Evolutionary conservation across 2,888 invertebrate genomes (phyloP), one percentile per base, ranked within the genome.

Genomic region (Melieria omissa): DNA sequence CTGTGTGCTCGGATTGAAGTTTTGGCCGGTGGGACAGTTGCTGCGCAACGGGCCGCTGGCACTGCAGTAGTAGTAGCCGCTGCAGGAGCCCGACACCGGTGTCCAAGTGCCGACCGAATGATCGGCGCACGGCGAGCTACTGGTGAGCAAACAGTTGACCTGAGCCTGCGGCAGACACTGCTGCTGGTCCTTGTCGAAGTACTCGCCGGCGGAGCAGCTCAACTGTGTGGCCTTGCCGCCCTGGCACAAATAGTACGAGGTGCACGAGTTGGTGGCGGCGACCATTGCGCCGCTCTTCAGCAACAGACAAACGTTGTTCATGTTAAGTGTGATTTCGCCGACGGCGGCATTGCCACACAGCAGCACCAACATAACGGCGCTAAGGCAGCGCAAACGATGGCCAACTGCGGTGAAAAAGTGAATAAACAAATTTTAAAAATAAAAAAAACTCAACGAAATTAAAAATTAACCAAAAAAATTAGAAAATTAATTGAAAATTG

Each of bases 41-140:
- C 79, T 75, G 4, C 54, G 66, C 29, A 54, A 0, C 0, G 76
- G 45, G 8, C 79, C 82, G 0, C 63, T 64, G 14, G 66, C 54
- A 8, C 74, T 55, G 70, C 82, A 82, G 57, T 80, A 82, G 47
- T 74, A 82, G 58, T 72, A 82, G 16, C 74, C 78, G 8, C 70
- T 68, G 63, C 81, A 81, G 44, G 81, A 77, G 10, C 73, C 68
- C 0, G 73, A 60, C 5, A 78, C 77, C 0, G 78, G 44, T 5
- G 75, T 75, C 10, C 75, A 82, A 16, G 64, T 55, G 60, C 81
- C 81, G 57, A 78, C 62, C 0, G 57, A 4, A 29, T 70, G 70
- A n/a, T 70, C 67, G 1, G 7, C 41, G n/a, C 82, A 82, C 12
- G 82, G 80, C 14, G 58, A 62, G 3, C 44, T 14, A 49, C 16